These are phyloP conservation scores for Leucophenga varia DNA, from an alignment of 1,140 invertebrate species.

Conservation along the genomic window DNA sequence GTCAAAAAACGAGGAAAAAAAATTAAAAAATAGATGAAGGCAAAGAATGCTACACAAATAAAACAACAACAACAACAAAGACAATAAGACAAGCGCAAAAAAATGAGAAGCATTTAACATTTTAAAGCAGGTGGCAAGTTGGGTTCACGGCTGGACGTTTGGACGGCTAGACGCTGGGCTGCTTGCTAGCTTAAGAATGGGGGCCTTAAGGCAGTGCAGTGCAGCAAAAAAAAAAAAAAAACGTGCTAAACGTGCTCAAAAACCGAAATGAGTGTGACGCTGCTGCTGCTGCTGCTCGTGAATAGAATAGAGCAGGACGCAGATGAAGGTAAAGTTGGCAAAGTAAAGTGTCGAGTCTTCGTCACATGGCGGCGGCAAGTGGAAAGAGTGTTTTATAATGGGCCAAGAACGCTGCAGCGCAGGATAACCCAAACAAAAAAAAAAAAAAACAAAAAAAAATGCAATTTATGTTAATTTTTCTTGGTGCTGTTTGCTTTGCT, in stretches of 20 bases:
- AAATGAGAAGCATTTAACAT: conserved; percentile 44
- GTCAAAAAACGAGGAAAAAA: conserved; percentile 11
- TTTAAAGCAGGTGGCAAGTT: conserved; percentile 34
- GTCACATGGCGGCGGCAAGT: too few species aligned
- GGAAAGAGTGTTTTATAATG: conserved; percentile 25
- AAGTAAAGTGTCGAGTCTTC: too few species aligned
- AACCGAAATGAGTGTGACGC: conserved; percentile 54
- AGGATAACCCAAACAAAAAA: conserved; percentile 1
- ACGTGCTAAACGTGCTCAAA: conserved; percentile 53
- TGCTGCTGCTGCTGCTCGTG: too few species aligned
- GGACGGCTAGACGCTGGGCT: too few species aligned
- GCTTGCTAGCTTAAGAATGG: too few species aligned
- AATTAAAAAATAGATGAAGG: conserved; percentile 12
- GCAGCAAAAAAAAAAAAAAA: too few species aligned
- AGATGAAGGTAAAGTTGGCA: too few species aligned
- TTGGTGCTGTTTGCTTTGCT: conserved; percentile 37
- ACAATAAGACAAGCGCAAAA: conserved; percentile 6
- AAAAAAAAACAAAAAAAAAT: conserved; percentile 11
- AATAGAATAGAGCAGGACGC: too few species aligned
- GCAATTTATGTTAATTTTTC: conserved; percentile 53
- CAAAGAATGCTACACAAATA: too few species aligned
- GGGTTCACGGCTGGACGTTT: background rate
- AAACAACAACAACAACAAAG: too few species aligned
- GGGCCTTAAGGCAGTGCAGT: too few species aligned
- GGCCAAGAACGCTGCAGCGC: conserved; percentile 17